Evolutionary conservation across 2,888 invertebrate species (phyloP).

Genomic region (Hoplodrina blanda): DNA sequence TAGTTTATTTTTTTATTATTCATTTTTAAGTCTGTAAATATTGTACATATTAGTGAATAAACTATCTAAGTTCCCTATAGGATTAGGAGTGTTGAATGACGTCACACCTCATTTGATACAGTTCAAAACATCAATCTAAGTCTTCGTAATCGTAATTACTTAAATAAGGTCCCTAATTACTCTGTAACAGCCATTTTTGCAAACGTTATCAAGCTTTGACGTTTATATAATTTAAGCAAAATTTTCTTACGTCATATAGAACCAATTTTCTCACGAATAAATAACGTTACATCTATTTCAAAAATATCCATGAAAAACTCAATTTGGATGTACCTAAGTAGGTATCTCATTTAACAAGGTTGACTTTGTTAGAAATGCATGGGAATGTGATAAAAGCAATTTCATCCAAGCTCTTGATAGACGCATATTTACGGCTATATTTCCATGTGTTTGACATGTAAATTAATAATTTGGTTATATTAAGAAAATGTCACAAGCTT

Average conservation of each 20-base stretch:
- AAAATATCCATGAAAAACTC: slow-evolving; percentile 4
- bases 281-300: neutral
- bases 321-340: neutral
- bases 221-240: neutral
- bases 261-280: slow-evolving; percentile 3
- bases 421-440: slow-evolving; percentile 32
- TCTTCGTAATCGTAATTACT: no score
- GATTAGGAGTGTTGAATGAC: neutral
- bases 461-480: slow-evolving; percentile 46
- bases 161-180: no score
- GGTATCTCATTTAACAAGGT: slow-evolving; percentile 25
- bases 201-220: neutral
- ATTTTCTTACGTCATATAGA: neutral
- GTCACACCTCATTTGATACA: slow-evolving; percentile 19
- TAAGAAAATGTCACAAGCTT: neutral
- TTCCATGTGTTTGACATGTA: slow-evolving; percentile 49
- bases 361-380: slow-evolving; percentile 42
- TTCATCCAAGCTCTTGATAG: slow-evolving; percentile 29
- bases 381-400: slow-evolving; percentile 53
- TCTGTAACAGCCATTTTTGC: slow-evolving; percentile 1
- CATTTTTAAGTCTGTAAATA: no score
- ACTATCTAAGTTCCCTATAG: no score
- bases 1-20: no score
- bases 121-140: neutral
- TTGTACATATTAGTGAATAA: no score